Percentiles rank a stretch among this genome's conserved stretches.
These are phyloP conservation scores for Cardiocondyla obscurior DNA, from an alignment of 1,140 invertebrate species.

Conservation along the genomic window DNA sequence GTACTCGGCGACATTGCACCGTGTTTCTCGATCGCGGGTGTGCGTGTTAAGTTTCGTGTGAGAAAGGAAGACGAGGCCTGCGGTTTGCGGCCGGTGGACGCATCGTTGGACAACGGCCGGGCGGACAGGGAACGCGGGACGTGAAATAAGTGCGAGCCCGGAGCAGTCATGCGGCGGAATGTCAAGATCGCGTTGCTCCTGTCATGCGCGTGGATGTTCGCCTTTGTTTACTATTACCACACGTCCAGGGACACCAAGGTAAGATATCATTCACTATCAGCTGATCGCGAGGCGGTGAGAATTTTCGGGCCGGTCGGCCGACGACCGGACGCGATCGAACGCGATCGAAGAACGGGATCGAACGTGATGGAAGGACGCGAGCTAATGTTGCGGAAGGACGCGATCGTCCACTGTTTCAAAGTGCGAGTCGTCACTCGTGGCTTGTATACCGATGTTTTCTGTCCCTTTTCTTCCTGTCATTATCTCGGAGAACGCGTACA, in stretches of 20 bases:
- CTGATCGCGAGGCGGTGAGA: neutral
- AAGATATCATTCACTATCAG: conserved; percentile 47
- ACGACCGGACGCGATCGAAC: neutral
- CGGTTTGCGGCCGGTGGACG: conserved; percentile 43
- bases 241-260: conserved; percentile 83
- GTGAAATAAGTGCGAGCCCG: conserved; percentile 24
- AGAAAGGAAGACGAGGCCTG: conserved; percentile 12
- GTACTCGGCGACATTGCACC: conserved; percentile 34
- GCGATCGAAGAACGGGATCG: neutral
- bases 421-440: too few species aligned
- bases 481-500: too few species aligned
- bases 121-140: conserved; percentile 4
- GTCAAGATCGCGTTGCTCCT: conserved; percentile 85
- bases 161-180: conserved; percentile 84
- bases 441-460: neutral
- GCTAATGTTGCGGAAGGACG: too few species aligned
- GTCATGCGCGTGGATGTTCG: conserved; percentile 85
- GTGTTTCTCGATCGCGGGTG: conserved; percentile 63
- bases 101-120: neutral
- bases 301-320: neutral
- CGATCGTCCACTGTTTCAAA: neutral
- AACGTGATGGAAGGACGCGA: too few species aligned
- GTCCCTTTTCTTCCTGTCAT: neutral
- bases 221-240: conserved; percentile 85
- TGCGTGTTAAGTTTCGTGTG: conserved; percentile 55